A percentile compares a stretch with the other conserved stretches of the same genome.
Evolutionary conservation across 2,888 invertebrate species (phyloP).

Genomic region (Harpalus rubripes): DNA sequence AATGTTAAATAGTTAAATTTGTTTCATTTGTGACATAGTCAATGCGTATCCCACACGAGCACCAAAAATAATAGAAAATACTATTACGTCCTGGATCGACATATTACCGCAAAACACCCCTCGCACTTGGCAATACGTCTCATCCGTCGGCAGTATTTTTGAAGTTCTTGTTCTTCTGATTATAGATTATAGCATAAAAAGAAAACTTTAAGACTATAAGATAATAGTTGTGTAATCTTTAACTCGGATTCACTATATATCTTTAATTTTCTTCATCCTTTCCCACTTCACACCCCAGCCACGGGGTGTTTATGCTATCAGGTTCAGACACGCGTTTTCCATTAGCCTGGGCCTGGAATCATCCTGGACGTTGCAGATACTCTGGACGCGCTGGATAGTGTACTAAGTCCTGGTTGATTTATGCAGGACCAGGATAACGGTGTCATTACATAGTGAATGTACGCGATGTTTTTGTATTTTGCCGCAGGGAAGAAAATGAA

Average conservation of each 20-base stretch:
- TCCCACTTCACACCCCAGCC: not conserved
- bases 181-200: too few relatives aligned
- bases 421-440: not conserved
- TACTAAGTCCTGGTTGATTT: not conserved
- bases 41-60: too few relatives aligned
- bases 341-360: slow-evolving; percentile 50
- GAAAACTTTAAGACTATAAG: too few relatives aligned
- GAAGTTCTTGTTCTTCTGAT: too few relatives aligned
- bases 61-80: too few relatives aligned
- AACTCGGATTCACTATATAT: not conserved
- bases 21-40: too few relatives aligned
- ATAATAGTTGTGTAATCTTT: not conserved
- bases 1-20: too few relatives aligned
- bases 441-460: not conserved
- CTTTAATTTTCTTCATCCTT: not conserved
- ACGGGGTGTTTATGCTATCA: slow-evolving; percentile 59
- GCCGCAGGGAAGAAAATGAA: not conserved
- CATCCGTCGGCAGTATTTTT: too few relatives aligned
- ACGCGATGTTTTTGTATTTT: not conserved
- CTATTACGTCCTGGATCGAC: too few relatives aligned
- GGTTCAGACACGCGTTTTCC: slow-evolving; percentile 63
- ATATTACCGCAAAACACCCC: too few relatives aligned
- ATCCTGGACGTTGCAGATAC: not conserved
- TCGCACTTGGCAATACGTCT: too few relatives aligned
- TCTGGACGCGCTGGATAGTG: not conserved